Conservation (phyloP, 2,113 vertebrate species). For the Dipodomys merriami region DNA sequence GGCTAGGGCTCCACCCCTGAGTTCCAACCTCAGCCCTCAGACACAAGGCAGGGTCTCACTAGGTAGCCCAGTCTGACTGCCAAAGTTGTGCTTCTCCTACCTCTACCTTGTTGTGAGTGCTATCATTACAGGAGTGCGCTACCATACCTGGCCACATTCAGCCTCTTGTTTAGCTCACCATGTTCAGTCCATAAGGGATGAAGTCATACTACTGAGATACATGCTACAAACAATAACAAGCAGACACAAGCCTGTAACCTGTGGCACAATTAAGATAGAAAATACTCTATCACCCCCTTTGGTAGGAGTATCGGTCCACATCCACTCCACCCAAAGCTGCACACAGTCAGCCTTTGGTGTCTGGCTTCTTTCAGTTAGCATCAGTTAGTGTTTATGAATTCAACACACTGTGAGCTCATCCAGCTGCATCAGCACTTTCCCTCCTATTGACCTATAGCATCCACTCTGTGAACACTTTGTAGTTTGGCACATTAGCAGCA, state of each 20-base stretch:
- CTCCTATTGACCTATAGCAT: not conserved
- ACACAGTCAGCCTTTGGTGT: too few species aligned
- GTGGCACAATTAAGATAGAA: not conserved
- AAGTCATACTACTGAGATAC: not conserved
- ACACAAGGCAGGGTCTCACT: too few species aligned
- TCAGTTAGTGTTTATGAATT: not conserved
- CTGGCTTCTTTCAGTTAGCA: not conserved
- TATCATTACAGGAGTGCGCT: too few species aligned
- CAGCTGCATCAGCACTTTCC: not conserved
- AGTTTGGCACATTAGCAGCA: not conserved
- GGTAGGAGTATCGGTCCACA: too few species aligned
- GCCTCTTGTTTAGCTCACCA: not conserved
- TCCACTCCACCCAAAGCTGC: too few species aligned
- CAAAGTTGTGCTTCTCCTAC: too few species aligned
- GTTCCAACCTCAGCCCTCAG: too few species aligned
- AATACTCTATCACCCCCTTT: not conserved
- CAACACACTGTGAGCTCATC: fast-evolving
- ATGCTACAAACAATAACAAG: not conserved
- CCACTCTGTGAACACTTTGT: not conserved
- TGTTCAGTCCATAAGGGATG: not conserved
- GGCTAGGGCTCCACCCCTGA: too few species aligned
- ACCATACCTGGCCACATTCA: too few species aligned
- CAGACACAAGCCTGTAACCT: not conserved
- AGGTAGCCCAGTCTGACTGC: too few species aligned
- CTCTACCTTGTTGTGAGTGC: too few species aligned